Conservation (phyloP, 2,113 vertebrate species). For the Madoqua kirkii region DNA sequence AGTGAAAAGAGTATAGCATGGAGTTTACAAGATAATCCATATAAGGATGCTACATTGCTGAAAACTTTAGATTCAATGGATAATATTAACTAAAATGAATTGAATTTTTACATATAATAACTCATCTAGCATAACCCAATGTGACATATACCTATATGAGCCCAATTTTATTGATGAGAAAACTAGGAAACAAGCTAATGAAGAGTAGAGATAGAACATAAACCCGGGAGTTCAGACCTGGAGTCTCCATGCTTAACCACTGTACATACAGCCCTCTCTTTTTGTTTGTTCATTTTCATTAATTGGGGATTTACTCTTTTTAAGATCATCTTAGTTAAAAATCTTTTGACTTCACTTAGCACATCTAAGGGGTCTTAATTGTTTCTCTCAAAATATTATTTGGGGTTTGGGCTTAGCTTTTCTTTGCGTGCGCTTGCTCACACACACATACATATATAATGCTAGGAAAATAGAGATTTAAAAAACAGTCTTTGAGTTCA, state of each 20-base stretch:
- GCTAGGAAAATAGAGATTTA: neutral
- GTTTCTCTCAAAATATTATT: slow-evolving; percentile 8
- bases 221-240: neutral
- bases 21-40: neutral
- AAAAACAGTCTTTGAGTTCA: neutral
- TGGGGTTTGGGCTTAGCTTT: neutral
- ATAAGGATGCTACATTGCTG: neutral
- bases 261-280: neutral
- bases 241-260: neutral
- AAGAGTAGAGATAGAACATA: neutral
- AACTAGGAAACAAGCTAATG: neutral
- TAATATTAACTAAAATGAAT: neutral
- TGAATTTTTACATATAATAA: neutral
- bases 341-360: neutral
- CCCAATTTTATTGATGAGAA: neutral
- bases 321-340: neutral
- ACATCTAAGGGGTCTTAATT: neutral
- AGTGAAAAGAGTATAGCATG: neutral
- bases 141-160: neutral
- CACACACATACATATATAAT: neutral
- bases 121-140: accelerated
- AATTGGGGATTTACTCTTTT: neutral
- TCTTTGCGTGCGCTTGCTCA: neutral
- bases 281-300: neutral
- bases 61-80: neutral